A percentile compares a stretch with the other conserved stretches of the same genome.
These are phyloP conservation scores for Gryon sp. DNA, from an alignment of 1,140 invertebrate genomes.

Conservation along the genomic window DNA sequence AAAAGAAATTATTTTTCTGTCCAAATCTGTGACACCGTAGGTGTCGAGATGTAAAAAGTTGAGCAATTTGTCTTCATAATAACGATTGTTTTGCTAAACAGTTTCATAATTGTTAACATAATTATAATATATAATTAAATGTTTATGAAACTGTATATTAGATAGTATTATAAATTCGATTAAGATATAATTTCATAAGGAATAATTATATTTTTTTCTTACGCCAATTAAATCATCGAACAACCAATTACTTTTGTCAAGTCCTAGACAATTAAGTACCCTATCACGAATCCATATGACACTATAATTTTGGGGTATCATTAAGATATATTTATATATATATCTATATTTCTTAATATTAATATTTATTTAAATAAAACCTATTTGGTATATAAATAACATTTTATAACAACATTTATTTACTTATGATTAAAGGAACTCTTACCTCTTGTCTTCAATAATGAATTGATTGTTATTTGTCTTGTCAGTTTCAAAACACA, in stretches of 20 bases:
- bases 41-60: conserved; percentile 74
- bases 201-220: conserved; percentile 60
- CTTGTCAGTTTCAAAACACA: conserved; percentile 4
- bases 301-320: conserved; percentile 63
- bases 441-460: conserved; percentile 30
- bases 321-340: too few relatives aligned
- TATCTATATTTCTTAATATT: too few relatives aligned
- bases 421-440: not conserved
- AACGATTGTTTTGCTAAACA: conserved; percentile 70
- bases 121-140: conserved; percentile 43
- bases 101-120: conserved; percentile 26
- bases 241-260: conserved; percentile 60
- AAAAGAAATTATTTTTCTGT: conserved; percentile 78
- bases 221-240: conserved; percentile 75
- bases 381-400: too few relatives aligned
- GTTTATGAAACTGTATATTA: conserved; percentile 24
- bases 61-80: conserved; percentile 72
- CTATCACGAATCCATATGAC: conserved; percentile 73
- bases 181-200: conserved; percentile 13
- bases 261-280: conserved; percentile 70
- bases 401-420: too few relatives aligned
- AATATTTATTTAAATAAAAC: too few relatives aligned
- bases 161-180: too few relatives aligned
- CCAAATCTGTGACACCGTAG: conserved; percentile 73
- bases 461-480: not conserved